A percentile compares a stretch with the other conserved stretches of the same genome.
phyloP scores from a whole-genome alignment of 2,797 vertebrate species.

The Phoxinus dragarum region DNA sequence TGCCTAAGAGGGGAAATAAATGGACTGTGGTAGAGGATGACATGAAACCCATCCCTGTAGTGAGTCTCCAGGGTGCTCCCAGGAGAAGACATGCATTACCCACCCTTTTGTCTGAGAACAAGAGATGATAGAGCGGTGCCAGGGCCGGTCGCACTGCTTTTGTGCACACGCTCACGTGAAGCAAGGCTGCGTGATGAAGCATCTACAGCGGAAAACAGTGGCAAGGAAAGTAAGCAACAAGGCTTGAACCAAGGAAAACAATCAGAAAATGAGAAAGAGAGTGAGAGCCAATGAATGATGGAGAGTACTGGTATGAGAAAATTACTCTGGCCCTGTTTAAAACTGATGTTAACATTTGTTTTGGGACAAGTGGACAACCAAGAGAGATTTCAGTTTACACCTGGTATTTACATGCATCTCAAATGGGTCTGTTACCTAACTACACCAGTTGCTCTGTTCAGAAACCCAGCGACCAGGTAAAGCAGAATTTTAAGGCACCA shows the following conservation, averaged over 20 bases:
- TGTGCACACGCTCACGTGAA: slow-evolving; percentile 96
- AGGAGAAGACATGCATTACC: slow-evolving; percentile 86
- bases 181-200: slow-evolving; percentile 94
- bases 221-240: slow-evolving; percentile 91
- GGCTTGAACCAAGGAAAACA: slow-evolving; percentile 84
- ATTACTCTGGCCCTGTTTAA: not conserved
- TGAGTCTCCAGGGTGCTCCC: slow-evolving; percentile 64
- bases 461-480: not conserved
- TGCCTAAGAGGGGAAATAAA: slow-evolving; percentile 50
- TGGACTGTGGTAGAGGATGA: slow-evolving; percentile 67
- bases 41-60: slow-evolving; percentile 72
- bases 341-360: not conserved
- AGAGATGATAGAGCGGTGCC: slow-evolving; percentile 96
- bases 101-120: slow-evolving; percentile 97
- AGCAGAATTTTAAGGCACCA: not conserved
- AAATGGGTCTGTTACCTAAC: not conserved
- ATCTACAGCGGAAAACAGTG: slow-evolving; percentile 95
- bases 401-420: not conserved
- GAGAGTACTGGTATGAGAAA: not conserved
- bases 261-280: slow-evolving; percentile 83
- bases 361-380: not conserved
- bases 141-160: slow-evolving; percentile 91
- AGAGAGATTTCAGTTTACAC: not conserved
- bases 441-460: not conserved
- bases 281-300: slow-evolving; percentile 52